Evolutionary conservation across 2,888 invertebrate genomes (phyloP).

Genomic region (Limnephilus marmoratus): DNA sequence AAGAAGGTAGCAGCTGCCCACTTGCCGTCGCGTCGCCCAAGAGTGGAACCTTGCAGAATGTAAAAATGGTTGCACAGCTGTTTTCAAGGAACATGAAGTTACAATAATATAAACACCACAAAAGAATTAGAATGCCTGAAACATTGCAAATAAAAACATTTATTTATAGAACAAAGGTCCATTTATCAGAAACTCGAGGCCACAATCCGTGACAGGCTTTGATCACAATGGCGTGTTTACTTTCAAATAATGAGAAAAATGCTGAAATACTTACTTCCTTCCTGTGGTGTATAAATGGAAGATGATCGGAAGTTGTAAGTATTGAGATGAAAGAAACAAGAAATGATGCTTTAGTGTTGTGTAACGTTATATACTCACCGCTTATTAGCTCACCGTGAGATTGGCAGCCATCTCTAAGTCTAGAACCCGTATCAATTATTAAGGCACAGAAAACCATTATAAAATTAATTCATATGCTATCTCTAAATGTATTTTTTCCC

Average conservation of each 20-base stretch:
- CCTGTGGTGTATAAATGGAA: neutral
- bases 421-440: too few relatives aligned
- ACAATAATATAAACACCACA: neutral
- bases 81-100: neutral
- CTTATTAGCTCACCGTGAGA: neutral
- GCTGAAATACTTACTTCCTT: neutral
- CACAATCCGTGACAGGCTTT: neutral
- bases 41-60: neutral
- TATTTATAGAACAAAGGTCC: neutral
- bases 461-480: too few relatives aligned
- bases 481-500: too few relatives aligned
- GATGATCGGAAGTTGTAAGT: neutral
- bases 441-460: too few relatives aligned
- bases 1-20: too few relatives aligned
- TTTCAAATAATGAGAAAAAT: neutral
- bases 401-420: too few relatives aligned
- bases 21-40: neutral
- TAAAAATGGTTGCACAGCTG: constrained; percentile 2
- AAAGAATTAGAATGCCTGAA: neutral
- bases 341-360: neutral
- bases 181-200: neutral
- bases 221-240: neutral
- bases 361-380: neutral
- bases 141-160: neutral
- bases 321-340: neutral